Evolutionary conservation across 2,113 vertebrate genomes (phyloP).

Genomic region (Caretta caretta): DNA sequence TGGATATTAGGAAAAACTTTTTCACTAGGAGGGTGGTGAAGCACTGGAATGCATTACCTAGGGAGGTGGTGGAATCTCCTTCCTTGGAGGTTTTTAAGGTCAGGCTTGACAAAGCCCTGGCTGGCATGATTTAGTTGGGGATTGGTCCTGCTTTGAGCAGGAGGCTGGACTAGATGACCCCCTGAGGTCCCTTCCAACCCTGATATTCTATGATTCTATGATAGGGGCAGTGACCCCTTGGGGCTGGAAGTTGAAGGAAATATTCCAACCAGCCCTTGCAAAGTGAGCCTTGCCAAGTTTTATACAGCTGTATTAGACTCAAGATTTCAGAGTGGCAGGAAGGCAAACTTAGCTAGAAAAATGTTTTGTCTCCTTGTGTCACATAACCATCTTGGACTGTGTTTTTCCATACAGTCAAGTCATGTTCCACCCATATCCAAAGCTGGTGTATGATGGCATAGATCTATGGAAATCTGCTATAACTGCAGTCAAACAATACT

Average conservation of each 20-base stretch:
- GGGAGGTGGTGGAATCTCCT: too few relatives aligned
- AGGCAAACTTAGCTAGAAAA: slow-evolving; percentile 48
- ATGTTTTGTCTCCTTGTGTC: slow-evolving; percentile 25
- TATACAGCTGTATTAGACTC: not conserved
- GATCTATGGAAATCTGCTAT: not conserved
- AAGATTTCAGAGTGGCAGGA: slow-evolving; percentile 41
- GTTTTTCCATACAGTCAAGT: not conserved
- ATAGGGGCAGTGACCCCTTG: too few relatives aligned
- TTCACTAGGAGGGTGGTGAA: too few relatives aligned
- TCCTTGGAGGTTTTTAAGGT: too few relatives aligned
- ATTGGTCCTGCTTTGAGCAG: too few relatives aligned
- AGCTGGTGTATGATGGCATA: not conserved
- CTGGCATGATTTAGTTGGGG: too few relatives aligned
- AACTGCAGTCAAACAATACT: not conserved
- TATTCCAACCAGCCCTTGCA: not conserved
- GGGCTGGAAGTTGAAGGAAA: not conserved
- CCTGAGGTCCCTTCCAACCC: too few relatives aligned
- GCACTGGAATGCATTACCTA: too few relatives aligned
- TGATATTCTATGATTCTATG: too few relatives aligned
- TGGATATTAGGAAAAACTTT: too few relatives aligned
- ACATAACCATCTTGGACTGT: not conserved
- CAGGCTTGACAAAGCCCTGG: too few relatives aligned
- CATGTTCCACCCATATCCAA: not conserved
- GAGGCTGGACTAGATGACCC: too few relatives aligned
- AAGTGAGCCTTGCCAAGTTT: fast-evolving